Percentiles rank a stretch among this genome's conserved stretches.
phyloP scores from a whole-genome alignment of 1,140 invertebrate genomes.

The Brachionus koreanus region DNA sequence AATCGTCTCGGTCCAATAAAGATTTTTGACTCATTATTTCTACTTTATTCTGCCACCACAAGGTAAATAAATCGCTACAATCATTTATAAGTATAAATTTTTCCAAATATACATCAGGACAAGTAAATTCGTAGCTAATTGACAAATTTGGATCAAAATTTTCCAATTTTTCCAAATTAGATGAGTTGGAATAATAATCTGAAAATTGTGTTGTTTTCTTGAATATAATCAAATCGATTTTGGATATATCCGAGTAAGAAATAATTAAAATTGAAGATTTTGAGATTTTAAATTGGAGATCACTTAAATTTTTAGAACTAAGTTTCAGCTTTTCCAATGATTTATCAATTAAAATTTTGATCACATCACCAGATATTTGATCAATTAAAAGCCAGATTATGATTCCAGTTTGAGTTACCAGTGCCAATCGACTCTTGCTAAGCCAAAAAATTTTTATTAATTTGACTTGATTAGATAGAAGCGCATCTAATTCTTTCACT shows the following conservation, averaged over 20 bases:
- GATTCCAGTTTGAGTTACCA: background rate
- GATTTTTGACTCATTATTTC: background rate
- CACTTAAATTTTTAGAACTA: background rate
- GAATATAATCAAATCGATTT: conserved; percentile 15
- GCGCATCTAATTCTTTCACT: conserved; percentile 3
- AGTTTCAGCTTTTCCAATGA: background rate
- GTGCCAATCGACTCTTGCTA: background rate
- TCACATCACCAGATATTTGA: background rate
- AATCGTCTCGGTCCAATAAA: background rate
- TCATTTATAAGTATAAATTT: background rate
- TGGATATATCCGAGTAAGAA: conserved; percentile 15
- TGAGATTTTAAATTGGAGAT: background rate
- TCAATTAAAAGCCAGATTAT: background rate
- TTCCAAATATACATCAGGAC: background rate
- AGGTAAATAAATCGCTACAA: background rate
- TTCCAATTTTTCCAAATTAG: conserved; percentile 9
- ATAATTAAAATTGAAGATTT: background rate
- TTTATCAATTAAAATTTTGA: conserved; percentile 21
- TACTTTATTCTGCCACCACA: conserved; percentile 12
- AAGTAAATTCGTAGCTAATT: background rate
- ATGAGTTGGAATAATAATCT: background rate
- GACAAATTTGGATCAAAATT: background rate
- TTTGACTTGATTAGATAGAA: background rate
- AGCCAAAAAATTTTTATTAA: conserved; percentile 6
- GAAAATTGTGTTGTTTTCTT: background rate